These are phyloP conservation scores for Diorhabda sublineata DNA, from an alignment of 1,140 invertebrate genomes.

Conservation along the genomic window DNA sequence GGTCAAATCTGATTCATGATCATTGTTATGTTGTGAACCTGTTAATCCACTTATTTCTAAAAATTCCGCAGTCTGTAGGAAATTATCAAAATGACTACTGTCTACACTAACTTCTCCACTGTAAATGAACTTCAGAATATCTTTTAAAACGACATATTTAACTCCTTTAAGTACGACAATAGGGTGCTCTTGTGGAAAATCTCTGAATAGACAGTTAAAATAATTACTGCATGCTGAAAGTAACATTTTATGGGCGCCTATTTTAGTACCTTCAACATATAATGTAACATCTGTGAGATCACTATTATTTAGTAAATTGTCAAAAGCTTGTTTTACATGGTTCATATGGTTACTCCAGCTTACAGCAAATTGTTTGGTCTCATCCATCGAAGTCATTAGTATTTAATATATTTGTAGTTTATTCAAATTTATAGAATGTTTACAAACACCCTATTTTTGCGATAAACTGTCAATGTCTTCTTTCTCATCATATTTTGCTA, in stretches of 20 bases:
- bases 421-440: background rate
- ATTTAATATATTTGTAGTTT: background rate
- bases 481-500: background rate
- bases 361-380: constrained; percentile 63
- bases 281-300: constrained; percentile 82
- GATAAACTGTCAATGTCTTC: background rate
- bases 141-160: constrained; percentile 73
- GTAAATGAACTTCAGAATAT: constrained; percentile 82
- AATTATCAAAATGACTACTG: constrained; percentile 59
- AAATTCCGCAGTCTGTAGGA: constrained; percentile 61
- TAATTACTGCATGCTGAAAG: constrained; percentile 78
- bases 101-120: constrained; percentile 60
- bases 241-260: constrained; percentile 82
- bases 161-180: constrained; percentile 83
- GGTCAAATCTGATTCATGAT: constrained; percentile 25
- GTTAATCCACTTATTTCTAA: constrained; percentile 63
- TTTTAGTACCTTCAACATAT: constrained; percentile 76
- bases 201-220: constrained; percentile 78
- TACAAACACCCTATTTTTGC: background rate
- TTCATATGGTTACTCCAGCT: constrained; percentile 74
- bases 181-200: constrained; percentile 80
- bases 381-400: constrained; percentile 1
- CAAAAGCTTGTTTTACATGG: constrained; percentile 72
- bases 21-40: constrained; percentile 38
- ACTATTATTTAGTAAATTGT: constrained; percentile 69